Evolutionary conservation across 1,140 invertebrate species (phyloP), one percentile per base, ranked within the genome.

Genomic region (Ceratina australensis): DNA sequence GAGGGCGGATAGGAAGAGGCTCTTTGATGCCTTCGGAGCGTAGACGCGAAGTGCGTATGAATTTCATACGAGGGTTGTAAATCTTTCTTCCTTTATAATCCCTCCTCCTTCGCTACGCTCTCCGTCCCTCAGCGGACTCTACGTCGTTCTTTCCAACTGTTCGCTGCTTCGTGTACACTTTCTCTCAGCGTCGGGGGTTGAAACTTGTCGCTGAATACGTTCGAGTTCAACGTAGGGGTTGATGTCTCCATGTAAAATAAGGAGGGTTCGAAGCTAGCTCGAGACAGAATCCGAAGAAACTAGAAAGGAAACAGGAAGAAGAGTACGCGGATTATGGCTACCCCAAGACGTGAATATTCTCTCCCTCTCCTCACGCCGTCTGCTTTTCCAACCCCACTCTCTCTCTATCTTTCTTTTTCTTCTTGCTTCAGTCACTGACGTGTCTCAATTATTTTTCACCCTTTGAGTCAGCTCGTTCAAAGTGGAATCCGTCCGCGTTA

Each of bases 31-130:
- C 73, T 56, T 50, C 63, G 72, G 69, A 69, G 61, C 74, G 80
- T 80, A 80, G 84, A 77, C 69, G 84, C 84, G 82, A 87, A 87
- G 82, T 87, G 80, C 80, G 82, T 81, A 87, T 86, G 87, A 87
- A 87, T 87, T 84, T 86, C 86, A 85, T 86, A 87, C 78, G 80
- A 86, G 86, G 86, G 86, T 80, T 87, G 82, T 79, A 84, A 87
- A 87, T 87, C 87, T 87, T 85, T 85, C 68, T 81, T 64, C 81
- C 84, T 86, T 81, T 86, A 83, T 77, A 78, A 78, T 86, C 75
- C 72, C 63, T 42, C 57, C 33, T 74, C 26, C 68, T 56, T n/a
- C 28, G 33, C 12, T 2, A 13, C n/a, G 49, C 18, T 67, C 47
- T 57, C 16, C 16, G 13, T 60, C 59, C 68, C 12, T 71, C 47